Evolutionary conservation across 2,113 vertebrate genomes (phyloP).

Genomic region (Campylomormyrus numenius): DNA sequence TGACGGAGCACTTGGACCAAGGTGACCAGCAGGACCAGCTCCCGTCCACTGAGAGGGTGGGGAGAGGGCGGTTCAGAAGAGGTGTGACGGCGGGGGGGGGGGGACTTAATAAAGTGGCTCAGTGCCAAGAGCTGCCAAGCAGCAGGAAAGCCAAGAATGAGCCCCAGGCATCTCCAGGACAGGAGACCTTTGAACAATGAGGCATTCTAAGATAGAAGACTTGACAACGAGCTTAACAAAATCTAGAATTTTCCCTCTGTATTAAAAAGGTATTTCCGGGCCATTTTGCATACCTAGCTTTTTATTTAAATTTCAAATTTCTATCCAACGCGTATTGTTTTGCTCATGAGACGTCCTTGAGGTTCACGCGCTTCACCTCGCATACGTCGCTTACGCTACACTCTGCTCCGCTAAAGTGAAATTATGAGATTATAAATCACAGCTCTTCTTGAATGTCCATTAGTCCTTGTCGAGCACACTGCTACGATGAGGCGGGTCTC

Average conservation of each 20-base stretch:
- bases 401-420: neutral
- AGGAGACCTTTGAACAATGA: neutral
- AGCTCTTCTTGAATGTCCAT: neutral
- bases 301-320: neutral
- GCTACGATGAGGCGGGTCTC: neutral
- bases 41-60: conserved; percentile 75
- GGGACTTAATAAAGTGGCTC: neutral
- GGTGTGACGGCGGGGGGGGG: neutral
- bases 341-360: neutral
- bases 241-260: neutral
- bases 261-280: neutral
- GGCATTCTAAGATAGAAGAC: neutral
- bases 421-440: neutral
- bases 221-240: neutral
- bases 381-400: neutral
- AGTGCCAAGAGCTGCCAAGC: neutral
- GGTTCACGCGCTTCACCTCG: neutral
- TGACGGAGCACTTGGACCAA: conserved; percentile 93
- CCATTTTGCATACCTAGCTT: neutral
- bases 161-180: neutral
- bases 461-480: neutral
- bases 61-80: conserved; percentile 25
- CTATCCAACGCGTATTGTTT: neutral
- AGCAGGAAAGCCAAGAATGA: neutral
- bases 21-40: conserved; percentile 94